A percentile compares a stretch with the other conserved stretches of the same genome.
Conservation (phyloP, 1,140 invertebrate genomes). For the Plectrocnemia conspersa region DNA sequence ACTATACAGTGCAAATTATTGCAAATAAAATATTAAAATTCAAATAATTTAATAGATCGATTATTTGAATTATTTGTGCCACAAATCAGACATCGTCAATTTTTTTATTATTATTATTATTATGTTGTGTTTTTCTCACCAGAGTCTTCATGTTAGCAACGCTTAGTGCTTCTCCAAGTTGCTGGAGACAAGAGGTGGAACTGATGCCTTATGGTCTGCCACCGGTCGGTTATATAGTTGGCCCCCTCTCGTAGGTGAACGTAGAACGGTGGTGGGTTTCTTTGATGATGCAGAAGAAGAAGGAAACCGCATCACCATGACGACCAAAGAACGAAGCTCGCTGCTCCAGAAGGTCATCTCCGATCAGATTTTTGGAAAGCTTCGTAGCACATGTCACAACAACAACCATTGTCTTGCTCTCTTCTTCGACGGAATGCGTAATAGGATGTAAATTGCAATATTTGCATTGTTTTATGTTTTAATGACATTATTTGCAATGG, state of each 20-base stretch:
- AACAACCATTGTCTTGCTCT: no score
- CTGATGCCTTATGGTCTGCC: constrained; percentile 25
- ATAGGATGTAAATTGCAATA: no score
- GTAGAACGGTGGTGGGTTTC: neutral
- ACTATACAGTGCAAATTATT: neutral
- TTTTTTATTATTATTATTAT: neutral
- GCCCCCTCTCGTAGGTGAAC: constrained; percentile 20
- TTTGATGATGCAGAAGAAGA: constrained; percentile 13
- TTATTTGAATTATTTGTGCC: neutral
- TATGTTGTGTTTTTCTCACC: constrained; percentile 15
- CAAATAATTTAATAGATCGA: neutral
- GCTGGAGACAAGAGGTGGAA: constrained; percentile 32
- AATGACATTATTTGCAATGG: no score
- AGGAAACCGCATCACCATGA: no score
- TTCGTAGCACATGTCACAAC: no score
- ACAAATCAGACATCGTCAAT: neutral
- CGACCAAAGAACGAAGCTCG: no score
- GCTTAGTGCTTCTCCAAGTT: constrained; percentile 18
- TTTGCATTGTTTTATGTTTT: no score
- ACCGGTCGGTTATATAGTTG: constrained; percentile 23
- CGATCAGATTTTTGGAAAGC: no score
- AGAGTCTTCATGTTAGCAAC: constrained; percentile 25
- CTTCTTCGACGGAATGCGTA: no score
- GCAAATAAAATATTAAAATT: neutral
- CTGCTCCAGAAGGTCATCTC: no score